Conservation (phyloP, 2,888 invertebrate species). For the Calephelis perditalis region DNA sequence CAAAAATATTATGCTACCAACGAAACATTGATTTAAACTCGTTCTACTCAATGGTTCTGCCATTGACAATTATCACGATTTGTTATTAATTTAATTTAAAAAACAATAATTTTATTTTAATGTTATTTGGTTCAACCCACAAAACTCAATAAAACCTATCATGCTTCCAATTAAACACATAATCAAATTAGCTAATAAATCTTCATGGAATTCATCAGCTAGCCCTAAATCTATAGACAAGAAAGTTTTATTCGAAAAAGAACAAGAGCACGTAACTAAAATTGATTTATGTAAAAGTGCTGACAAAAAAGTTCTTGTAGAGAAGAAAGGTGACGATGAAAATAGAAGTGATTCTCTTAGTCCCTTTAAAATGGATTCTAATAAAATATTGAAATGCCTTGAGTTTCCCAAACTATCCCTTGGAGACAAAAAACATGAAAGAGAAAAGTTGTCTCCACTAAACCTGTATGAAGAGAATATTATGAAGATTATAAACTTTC, state of each 20-base stretch:
- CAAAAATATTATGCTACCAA: no score
- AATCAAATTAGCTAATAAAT: no score
- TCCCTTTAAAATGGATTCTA: constrained; percentile 44
- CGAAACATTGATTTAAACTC: no score
- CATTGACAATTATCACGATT: no score
- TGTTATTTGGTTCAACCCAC: no score
- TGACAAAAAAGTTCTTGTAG: constrained; percentile 26
- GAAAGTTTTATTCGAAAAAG: neutral
- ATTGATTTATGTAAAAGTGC: constrained; percentile 22
- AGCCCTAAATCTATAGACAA: neutral
- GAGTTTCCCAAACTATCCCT: constrained; percentile 46
- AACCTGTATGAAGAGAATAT: constrained; percentile 17
- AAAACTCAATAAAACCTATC: no score
- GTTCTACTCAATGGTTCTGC: no score
- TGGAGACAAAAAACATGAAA: constrained; percentile 35
- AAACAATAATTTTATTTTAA: no score
- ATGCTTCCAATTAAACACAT: no score
- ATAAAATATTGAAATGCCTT: constrained; percentile 48
- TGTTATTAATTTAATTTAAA: no score
- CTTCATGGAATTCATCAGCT: neutral
- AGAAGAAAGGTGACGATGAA: constrained; percentile 16
- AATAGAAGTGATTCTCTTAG: constrained; percentile 50
- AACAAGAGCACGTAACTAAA: neutral
- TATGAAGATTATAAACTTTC: constrained; percentile 30
- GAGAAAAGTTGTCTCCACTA: constrained; percentile 24